These are phyloP conservation scores for Crioceris asparagi DNA, from an alignment of 2,888 invertebrate species.

Conservation along the genomic window DNA sequence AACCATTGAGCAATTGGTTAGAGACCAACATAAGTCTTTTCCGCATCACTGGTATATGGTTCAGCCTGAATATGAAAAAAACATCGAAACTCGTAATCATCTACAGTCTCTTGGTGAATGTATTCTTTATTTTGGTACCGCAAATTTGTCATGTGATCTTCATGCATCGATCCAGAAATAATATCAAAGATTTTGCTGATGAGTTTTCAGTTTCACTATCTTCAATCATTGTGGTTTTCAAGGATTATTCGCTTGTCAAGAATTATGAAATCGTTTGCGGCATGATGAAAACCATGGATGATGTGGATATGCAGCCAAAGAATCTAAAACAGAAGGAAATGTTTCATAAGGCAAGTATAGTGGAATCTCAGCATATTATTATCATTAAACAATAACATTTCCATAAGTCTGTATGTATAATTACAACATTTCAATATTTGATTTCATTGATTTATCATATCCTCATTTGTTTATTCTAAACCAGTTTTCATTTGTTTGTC, in stretches of 20 bases:
- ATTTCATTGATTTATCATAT: no score
- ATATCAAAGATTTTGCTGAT: constrained; percentile 13
- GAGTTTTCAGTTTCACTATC: constrained; percentile 14
- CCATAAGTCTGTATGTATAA: not conserved
- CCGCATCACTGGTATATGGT: not conserved
- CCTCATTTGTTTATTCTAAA: no score
- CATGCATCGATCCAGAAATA: constrained; percentile 15
- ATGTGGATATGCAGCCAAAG: constrained; percentile 8
- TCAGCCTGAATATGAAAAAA: not conserved
- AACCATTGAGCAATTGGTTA: not conserved
- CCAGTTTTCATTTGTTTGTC: no score
- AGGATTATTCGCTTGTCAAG: constrained; percentile 9
- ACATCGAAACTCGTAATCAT: not conserved
- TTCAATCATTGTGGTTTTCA: constrained; percentile 12
- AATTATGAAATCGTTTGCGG: constrained; percentile 7
- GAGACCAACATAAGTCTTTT: not conserved
- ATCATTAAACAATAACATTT: not conserved
- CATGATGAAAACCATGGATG: constrained; percentile 11
- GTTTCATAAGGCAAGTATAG: constrained; percentile 6
- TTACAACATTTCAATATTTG: no score
- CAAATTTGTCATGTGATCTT: constrained; percentile 15
- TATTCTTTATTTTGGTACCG: constrained; percentile 10
- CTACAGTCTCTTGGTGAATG: constrained; percentile 7
- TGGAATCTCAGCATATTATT: not conserved
- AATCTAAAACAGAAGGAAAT: constrained; percentile 6